phyloP scores from a whole-genome alignment of 2,113 vertebrate genomes.

The Aviceda subcristata region DNA sequence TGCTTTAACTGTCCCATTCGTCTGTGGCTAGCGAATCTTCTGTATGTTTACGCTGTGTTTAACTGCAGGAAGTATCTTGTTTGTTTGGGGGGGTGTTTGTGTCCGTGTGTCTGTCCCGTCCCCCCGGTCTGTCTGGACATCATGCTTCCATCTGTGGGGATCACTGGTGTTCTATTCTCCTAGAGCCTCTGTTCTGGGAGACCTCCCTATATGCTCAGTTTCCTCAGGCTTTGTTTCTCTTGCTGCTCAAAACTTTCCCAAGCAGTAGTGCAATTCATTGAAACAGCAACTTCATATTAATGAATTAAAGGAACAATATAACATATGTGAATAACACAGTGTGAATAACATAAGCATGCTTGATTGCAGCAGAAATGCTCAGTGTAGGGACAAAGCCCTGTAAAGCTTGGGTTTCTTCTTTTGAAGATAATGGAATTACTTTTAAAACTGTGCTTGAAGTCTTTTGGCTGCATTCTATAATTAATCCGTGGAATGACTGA shows the following conservation, averaged over 20 bases:
- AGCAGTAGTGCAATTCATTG: neutral
- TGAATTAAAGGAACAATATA: neutral
- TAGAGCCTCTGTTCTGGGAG: neutral
- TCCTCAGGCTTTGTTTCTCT: neutral
- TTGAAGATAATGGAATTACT: neutral
- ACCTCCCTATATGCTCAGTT: rapidly evolving
- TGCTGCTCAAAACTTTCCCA: neutral
- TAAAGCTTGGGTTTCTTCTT: neutral
- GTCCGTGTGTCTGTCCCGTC: too few relatives aligned
- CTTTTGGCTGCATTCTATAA: neutral
- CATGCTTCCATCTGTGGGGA: neutral
- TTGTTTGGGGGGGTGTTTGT: too few relatives aligned
- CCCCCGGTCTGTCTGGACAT: too few relatives aligned
- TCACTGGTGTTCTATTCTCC: neutral
- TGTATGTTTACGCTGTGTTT: neutral
- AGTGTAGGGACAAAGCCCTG: rapidly evolving
- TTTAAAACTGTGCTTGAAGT: neutral
- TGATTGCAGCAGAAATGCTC: neutral
- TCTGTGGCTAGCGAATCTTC: neutral
- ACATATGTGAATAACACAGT: rapidly evolving
- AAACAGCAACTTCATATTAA: neutral
- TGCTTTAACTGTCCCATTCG: neutral
- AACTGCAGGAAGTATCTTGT: neutral
- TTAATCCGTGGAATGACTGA: neutral
- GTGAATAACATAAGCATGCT: rapidly evolving